These are phyloP conservation scores for Sisyra terminalis DNA, from an alignment of 2,888 invertebrate genomes.

Conservation along the genomic window DNA sequence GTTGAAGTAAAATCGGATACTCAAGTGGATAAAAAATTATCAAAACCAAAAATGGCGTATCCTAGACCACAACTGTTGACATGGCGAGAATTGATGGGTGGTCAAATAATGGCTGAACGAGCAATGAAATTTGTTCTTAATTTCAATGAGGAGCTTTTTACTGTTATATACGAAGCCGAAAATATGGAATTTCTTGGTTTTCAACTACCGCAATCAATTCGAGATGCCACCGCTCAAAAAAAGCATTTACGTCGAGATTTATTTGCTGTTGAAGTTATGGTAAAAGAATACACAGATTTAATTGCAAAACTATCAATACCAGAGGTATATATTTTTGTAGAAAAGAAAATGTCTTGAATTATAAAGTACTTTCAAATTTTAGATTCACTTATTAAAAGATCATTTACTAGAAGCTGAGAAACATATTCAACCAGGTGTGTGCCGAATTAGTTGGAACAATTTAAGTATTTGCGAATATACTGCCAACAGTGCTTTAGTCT, in stretches of 20 bases:
- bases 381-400: slow-evolving; percentile 49
- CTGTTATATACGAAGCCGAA: slow-evolving; percentile 54
- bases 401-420: slow-evolving; percentile 56
- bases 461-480: slow-evolving; percentile 64
- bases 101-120: slow-evolving; percentile 48
- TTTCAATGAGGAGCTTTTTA: slow-evolving; percentile 46
- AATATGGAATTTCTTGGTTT: slow-evolving; percentile 55
- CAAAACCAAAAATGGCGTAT: slow-evolving; percentile 6
- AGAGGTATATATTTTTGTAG: slow-evolving; percentile 31
- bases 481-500: slow-evolving; percentile 32
- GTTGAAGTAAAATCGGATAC: slow-evolving; percentile 6
- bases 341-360: too few species aligned
- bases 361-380: slow-evolving; percentile 11
- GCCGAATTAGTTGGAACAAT: slow-evolving; percentile 74
- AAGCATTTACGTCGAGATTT: slow-evolving; percentile 45
- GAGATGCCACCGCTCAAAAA: slow-evolving; percentile 42
- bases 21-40: slow-evolving; percentile 6
- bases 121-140: slow-evolving; percentile 48
- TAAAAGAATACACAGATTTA: slow-evolving; percentile 46
- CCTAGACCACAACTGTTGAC: slow-evolving; percentile 30
- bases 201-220: slow-evolving; percentile 31
- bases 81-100: slow-evolving; percentile 56
- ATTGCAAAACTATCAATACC: slow-evolving; percentile 47
- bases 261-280: slow-evolving; percentile 39
- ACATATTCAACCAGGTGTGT: slow-evolving; percentile 62